Evolutionary conservation across 2,113 vertebrate species (phyloP).

Genomic region (Butorides virescens): DNA sequence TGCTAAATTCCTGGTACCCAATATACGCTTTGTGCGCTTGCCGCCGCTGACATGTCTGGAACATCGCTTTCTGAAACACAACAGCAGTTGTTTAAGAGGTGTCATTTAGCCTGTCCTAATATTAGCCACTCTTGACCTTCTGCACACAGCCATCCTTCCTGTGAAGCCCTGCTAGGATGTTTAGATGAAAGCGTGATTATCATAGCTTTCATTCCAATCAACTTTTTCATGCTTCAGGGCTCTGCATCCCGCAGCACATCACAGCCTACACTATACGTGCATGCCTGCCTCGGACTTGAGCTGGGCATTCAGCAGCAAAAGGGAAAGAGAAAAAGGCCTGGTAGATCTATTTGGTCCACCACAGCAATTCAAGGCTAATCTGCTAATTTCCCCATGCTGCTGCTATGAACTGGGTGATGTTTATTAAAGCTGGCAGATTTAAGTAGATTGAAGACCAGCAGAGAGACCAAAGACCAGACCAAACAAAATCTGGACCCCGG

Average conservation of each 20-base stretch:
- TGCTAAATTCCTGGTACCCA: not conserved
- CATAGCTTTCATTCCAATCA: conserved; percentile 15
- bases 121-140: not conserved
- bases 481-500: not conserved
- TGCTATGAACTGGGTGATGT: not conserved
- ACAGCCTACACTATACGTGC: fast-evolving
- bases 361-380: not conserved
- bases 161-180: not conserved
- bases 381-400: not conserved
- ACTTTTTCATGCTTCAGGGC: not conserved
- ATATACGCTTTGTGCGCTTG: not conserved
- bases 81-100: not conserved
- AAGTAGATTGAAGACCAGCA: not conserved
- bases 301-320: not conserved
- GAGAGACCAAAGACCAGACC: not conserved
- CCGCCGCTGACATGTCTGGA: fast-evolving
- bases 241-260: not conserved
- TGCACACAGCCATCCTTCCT: not conserved
- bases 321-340: not conserved
- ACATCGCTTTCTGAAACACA: not conserved
- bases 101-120: not conserved
- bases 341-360: not conserved
- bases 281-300: not conserved
- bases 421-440: not conserved
- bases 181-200: not conserved